Evolutionary conservation across 2,113 vertebrate genomes (phyloP).

Genomic region (Murina feae): DNA sequence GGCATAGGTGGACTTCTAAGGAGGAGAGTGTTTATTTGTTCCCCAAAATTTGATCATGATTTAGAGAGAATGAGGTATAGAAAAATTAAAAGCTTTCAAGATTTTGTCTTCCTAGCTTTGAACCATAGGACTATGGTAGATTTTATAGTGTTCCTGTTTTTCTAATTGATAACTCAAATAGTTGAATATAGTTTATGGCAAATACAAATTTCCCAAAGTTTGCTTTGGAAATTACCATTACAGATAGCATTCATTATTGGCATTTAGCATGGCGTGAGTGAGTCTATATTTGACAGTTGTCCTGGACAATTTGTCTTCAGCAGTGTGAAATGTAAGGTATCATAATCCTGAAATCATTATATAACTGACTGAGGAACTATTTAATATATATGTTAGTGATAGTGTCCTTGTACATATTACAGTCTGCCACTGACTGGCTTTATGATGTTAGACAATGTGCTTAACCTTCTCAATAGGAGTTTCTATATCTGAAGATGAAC

Average conservation of each 20-base stretch:
- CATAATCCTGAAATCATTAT: neutral
- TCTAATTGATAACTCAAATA: neutral
- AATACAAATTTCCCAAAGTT: neutral
- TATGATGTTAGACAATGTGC: neutral
- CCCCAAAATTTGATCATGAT: neutral
- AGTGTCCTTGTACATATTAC: neutral
- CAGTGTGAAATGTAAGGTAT: neutral
- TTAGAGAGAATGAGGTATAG: neutral
- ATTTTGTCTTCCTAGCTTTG: neutral
- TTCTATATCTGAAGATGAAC: neutral
- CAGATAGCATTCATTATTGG: neutral
- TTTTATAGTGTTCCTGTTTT: neutral
- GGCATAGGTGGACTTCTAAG: neutral
- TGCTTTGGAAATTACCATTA: constrained; percentile 19
- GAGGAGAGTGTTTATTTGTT: neutral
- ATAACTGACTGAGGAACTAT: neutral
- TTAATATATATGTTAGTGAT: constrained; percentile 22
- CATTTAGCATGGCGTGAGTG: neutral
- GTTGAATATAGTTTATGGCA: neutral
- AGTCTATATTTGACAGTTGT: neutral
- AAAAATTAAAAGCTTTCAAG: constrained; percentile 14
- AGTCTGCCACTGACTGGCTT: neutral
- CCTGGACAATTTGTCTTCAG: neutral
- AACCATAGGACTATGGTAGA: neutral
- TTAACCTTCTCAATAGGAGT: constrained; percentile 1